A percentile compares a stretch with the other conserved stretches of the same genome.
Evolutionary conservation across 2,888 invertebrate species (phyloP).

Genomic region (Druceiella hillmani): DNA sequence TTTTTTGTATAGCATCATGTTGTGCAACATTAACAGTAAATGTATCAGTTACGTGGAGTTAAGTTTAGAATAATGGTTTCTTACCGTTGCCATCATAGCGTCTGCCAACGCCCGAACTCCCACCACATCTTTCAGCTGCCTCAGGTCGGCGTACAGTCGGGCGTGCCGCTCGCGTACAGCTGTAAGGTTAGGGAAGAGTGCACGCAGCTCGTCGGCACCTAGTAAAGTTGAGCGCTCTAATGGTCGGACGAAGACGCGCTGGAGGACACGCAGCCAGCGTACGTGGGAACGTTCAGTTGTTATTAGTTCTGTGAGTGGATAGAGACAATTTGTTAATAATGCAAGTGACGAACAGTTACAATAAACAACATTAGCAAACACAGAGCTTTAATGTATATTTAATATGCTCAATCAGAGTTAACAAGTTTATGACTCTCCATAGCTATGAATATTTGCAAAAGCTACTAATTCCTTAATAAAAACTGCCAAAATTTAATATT

Average conservation of each 20-base stretch:
- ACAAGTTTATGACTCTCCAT: too few species aligned
- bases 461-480: too few species aligned
- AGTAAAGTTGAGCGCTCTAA: slow-evolving; percentile 60
- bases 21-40: not conserved
- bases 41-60: not conserved
- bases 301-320: slow-evolving; percentile 61
- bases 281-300: slow-evolving; percentile 88
- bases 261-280: slow-evolving; percentile 80
- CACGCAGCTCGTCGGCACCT: slow-evolving; percentile 66
- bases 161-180: slow-evolving; percentile 58
- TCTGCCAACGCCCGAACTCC: slow-evolving; percentile 36
- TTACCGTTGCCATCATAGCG: slow-evolving; percentile 39
- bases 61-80: slow-evolving; percentile 11
- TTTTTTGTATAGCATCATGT: too few species aligned
- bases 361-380: too few species aligned
- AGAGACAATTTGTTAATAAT: slow-evolving; percentile 13
- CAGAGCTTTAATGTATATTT: too few species aligned
- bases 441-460: too few species aligned
- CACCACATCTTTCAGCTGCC: slow-evolving; percentile 32
- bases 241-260: slow-evolving; percentile 76
- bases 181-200: slow-evolving; percentile 81
- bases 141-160: slow-evolving; percentile 35
- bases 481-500: too few species aligned
- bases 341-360: too few species aligned
- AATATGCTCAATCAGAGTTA: too few species aligned